These are phyloP conservation scores for Cherax quadricarinatus DNA, from an alignment of 1,140 invertebrate species.

Conservation along the genomic window DNA sequence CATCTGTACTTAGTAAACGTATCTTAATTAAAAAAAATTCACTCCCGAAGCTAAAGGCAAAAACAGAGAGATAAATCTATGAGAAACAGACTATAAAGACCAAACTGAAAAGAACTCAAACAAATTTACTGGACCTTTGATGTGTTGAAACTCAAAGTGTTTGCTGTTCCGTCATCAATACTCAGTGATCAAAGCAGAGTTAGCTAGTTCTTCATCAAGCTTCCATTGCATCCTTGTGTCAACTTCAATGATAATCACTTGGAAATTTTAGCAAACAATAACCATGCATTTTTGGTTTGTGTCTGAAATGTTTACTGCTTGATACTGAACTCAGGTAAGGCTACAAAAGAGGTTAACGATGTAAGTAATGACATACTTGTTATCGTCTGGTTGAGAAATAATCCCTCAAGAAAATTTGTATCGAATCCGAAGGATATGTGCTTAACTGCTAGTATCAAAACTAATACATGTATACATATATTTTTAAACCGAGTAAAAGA, in stretches of 20 bases:
- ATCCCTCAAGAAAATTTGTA: not conserved
- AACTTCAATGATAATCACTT: conserved; percentile 7
- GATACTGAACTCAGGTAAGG: not conserved
- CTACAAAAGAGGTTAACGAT: not conserved
- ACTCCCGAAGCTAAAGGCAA: too few species aligned
- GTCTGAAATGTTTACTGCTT: not conserved
- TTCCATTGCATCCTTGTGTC: not conserved
- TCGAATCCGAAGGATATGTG: not conserved
- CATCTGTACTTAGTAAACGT: not conserved
- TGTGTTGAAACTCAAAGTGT: not conserved
- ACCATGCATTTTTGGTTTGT: not conserved
- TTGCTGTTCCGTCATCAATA: not conserved
- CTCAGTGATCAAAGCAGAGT: not conserved
- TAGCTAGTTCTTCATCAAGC: not conserved
- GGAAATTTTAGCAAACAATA: not conserved
- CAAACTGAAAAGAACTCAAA: not conserved
- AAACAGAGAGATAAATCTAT: not conserved
- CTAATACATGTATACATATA: too few species aligned
- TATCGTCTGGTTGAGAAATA: not conserved
- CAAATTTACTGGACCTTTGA: not conserved
- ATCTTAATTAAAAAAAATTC: not conserved
- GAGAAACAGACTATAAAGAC: not conserved
- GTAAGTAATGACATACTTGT: not conserved
- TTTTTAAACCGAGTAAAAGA: too few species aligned
- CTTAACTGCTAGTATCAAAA: not conserved